Evolutionary conservation across 2,113 vertebrate genomes (phyloP).

Genomic region (Rhadina sibilatrix): DNA sequence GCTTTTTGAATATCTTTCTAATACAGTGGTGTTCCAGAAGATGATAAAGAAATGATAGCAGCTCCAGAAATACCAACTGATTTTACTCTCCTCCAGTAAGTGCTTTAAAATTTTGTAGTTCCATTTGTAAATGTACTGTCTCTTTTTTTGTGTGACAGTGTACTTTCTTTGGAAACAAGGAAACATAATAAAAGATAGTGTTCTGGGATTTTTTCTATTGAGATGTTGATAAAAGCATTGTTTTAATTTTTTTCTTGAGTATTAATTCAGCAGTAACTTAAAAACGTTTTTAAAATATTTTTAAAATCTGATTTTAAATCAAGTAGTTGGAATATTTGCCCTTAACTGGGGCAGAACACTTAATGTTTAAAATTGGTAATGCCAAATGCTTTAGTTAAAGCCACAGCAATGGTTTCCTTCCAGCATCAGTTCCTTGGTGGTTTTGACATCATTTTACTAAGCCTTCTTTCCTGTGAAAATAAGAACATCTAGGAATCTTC

Average conservation of each 20-base stretch:
- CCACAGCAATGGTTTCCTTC: background rate
- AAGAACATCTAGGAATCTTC: background rate
- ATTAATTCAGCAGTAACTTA: background rate
- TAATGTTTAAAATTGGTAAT: background rate
- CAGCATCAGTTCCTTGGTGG: background rate
- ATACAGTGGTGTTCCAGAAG: slow-evolving; percentile 86
- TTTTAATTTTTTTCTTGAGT: background rate
- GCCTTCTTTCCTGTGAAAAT: background rate
- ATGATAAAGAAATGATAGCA: slow-evolving; percentile 99
- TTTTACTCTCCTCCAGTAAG: slow-evolving; percentile 96
- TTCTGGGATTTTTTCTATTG: background rate
- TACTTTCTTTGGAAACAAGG: background rate
- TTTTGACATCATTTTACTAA: background rate
- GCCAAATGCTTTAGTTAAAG: background rate
- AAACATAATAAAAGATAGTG: background rate
- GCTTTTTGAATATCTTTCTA: slow-evolving; percentile 80
- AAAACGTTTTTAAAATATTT: background rate
- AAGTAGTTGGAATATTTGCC: background rate
- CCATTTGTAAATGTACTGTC: background rate
- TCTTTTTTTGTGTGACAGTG: background rate
- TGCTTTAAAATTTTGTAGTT: slow-evolving; percentile 23
- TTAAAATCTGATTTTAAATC: background rate
- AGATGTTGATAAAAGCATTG: background rate
- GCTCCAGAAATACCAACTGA: slow-evolving; percentile 98
- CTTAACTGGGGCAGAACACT: background rate